These are phyloP conservation scores for Fulmarus glacialis DNA, from an alignment of 2,113 vertebrate genomes.

Conservation along the genomic window DNA sequence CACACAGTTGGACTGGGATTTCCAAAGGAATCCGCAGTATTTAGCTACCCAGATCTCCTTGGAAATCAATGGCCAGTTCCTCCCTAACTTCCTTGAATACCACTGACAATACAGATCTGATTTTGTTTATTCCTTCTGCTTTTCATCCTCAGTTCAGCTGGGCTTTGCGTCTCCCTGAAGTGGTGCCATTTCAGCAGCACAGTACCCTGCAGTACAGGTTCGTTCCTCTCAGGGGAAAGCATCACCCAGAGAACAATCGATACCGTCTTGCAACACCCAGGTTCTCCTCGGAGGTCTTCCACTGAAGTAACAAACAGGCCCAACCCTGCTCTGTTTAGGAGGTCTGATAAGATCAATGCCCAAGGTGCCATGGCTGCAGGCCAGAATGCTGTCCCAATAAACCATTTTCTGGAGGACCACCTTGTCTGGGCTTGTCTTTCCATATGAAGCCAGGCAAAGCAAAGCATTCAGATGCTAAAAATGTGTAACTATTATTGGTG, in stretches of 20 bases:
- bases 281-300: constrained; percentile 63
- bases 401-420: constrained; percentile 65
- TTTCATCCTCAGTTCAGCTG: not conserved
- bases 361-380: constrained; percentile 52
- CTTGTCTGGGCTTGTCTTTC: constrained; percentile 60
- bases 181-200: not conserved
- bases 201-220: not conserved
- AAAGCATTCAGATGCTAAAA: constrained; percentile 56
- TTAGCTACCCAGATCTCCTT: not conserved
- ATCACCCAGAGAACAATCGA: not conserved
- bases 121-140: not conserved
- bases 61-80: not conserved
- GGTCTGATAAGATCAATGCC: constrained; percentile 64
- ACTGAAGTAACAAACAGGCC: constrained; percentile 50
- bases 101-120: not conserved
- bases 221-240: not conserved
- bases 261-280: constrained; percentile 21
- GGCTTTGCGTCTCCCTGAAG: not conserved
- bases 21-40: not conserved
- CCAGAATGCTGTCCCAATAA: constrained; percentile 57
- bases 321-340: constrained; percentile 62
- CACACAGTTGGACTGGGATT: not conserved
- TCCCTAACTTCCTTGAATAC: not conserved
- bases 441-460: constrained; percentile 8
- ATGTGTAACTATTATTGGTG: constrained; percentile 33